Evolutionary conservation across 2,888 invertebrate genomes (phyloP), one percentile per base, ranked within the genome.

Genomic region (Scrobipalpa atriplicella): DNA sequence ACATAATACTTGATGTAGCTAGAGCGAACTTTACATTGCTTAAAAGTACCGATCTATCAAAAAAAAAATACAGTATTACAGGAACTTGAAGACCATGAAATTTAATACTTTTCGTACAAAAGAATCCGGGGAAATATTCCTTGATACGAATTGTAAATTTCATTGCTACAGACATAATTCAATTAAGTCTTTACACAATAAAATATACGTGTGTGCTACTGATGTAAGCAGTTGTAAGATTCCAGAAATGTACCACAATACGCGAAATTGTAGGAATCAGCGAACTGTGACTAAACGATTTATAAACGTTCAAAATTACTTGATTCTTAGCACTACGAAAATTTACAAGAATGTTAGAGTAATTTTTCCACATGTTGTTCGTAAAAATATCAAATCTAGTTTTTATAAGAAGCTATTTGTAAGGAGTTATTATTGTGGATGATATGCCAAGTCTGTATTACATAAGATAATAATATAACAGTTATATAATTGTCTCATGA

Each of bases 401-500:
- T 29, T 3, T 29, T 29, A 47, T 16, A 47, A 47, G 47, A 6
- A n/a, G n/a, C n/a, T n/a, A n/a, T n/a, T n/a, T n/a, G 0, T 47
- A 47, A 47, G 5, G 47, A n/a, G 47, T 10, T n/a, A 5, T 47
- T 16, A 16, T 16, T n/a, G 47, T 47, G 16, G 16, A 16, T 47
- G 1, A 47, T 47, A 47, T 16, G n/a, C n/a, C n/a, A 47, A 10
- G 47, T 16, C n/a, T 16, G n/a, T 47, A 16, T 16, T 47, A 47
- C n/a, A 6, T 47, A 47, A 47, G 1, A 47, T 47, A 47, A 47
- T 47, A 47, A 47, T 47, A 47, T 47, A 47, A 47, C 16, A 16
- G 47, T 47, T 47, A n/a, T n/a, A 47, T 47, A 47, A 47, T 16
- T 47, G 47, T 47, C n/a, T 16, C 47, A 47, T 47, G 47, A 47